phyloP scores from a whole-genome alignment of 1,140 invertebrate genomes.

The Brachionus plicatilis region DNA sequence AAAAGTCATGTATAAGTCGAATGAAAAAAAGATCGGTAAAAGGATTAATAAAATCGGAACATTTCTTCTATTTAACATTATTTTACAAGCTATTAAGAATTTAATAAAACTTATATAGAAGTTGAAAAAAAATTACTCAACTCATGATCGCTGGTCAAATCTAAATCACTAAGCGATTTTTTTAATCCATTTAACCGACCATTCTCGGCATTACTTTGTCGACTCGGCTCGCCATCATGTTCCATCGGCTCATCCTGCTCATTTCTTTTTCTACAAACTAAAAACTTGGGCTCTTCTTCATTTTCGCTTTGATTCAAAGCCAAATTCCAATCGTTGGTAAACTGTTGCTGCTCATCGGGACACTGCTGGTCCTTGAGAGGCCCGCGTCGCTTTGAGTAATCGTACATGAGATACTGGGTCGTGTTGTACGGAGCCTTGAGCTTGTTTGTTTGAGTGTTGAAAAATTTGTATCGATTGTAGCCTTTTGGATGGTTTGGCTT shows the following conservation, averaged over 20 bases:
- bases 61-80: slow-evolving; percentile 11
- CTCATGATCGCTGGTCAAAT: slow-evolving; percentile 7
- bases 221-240: not conserved
- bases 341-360: slow-evolving; percentile 26
- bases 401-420: slow-evolving; percentile 35
- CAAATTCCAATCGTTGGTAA: slow-evolving; percentile 24
- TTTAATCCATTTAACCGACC: not conserved
- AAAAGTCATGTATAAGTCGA: not conserved
- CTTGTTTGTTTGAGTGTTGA: slow-evolving; percentile 6
- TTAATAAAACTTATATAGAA: not conserved
- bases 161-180: slow-evolving; percentile 17
- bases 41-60: not conserved
- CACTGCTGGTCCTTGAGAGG: slow-evolving; percentile 26
- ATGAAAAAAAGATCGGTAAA: slow-evolving; percentile 1
- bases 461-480: not conserved
- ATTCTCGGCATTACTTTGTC: not conserved
- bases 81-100: not conserved
- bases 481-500: not conserved
- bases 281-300: not conserved
- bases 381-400: slow-evolving; percentile 24
- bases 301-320: slow-evolving; percentile 10
- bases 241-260: not conserved
- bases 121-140: slow-evolving; percentile 16
- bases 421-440: slow-evolving; percentile 34
- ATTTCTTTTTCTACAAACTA: not conserved